These are phyloP conservation scores for Pelodiscus sinensis DNA, from an alignment of 2,113 vertebrate species.

Conservation along the genomic window DNA sequence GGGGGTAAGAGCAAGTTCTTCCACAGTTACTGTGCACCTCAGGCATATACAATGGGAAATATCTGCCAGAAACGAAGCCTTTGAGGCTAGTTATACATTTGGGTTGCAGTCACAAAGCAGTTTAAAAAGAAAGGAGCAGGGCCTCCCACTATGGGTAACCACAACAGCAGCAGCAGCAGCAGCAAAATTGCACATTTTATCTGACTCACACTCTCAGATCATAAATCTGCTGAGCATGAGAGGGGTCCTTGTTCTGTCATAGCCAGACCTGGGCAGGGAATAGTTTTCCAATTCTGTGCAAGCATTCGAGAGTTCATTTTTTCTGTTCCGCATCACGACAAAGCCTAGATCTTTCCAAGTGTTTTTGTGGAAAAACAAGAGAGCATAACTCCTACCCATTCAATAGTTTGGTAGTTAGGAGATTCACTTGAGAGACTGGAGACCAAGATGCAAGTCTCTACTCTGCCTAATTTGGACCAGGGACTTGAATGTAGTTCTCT, in stretches of 20 bases:
- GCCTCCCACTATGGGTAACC: background rate
- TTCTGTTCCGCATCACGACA: background rate
- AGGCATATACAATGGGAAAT: background rate
- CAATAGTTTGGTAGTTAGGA: background rate
- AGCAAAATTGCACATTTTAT: background rate
- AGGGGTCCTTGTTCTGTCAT: background rate
- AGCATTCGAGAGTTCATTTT: background rate
- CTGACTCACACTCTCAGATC: background rate
- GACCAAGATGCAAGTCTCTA: background rate
- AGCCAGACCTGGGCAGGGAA: background rate
- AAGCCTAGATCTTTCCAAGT: background rate
- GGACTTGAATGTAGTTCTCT: background rate
- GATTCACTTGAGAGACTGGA: background rate
- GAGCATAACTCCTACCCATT: background rate
- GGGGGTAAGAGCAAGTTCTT: background rate
- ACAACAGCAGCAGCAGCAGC: background rate
- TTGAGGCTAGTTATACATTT: background rate
- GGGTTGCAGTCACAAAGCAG: background rate
- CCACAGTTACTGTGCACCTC: background rate
- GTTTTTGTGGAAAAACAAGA: background rate
- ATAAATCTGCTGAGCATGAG: background rate
- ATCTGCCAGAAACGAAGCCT: constrained; percentile 8
- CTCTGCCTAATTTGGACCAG: background rate
- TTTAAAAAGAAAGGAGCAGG: background rate
- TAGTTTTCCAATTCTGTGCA: background rate